Base-by-base conservation (phyloP, 2,797 vertebrate species). In the Liparis tanakae region DNA sequence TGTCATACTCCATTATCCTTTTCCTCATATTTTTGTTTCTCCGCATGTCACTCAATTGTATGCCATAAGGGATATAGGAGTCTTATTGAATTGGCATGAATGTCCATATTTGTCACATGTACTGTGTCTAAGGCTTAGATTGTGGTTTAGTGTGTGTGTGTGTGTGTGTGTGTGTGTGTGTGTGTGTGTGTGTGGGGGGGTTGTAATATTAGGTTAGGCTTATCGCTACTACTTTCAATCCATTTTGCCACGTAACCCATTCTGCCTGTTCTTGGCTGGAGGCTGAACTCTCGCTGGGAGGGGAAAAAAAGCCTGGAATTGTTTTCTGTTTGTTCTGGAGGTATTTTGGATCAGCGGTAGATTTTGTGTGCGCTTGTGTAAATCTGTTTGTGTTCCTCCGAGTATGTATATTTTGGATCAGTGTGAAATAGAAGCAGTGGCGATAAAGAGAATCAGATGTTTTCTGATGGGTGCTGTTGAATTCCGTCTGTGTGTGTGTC, bases 401-500 rank as follows among this genome's bases (percentile, higher is more conserved):
- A 82, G 70, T 75, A 71, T 90, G 88, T 89, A 80, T 87, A 80
- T 86, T 88, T 91, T 89, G 86, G 83, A 90, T 83, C 76, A 72
- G 78, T 84, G 84, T 87, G 80, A 85, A 88, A 84, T 84, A 86
- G 81, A 91, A 75, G 80, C 83, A 68, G 71, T 48, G 51, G 80
- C 18, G 85, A 86, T 91, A 82, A 92, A 83, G 77, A 86, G 82
- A 91, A 89, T 87, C 85, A 87, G 82, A 91, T 89, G 87, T 85
- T 86, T 86, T 87, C 57, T 70, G 79, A 88, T 80, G 80, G 74
- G 64, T 66, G 58, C 36, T 64, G 67, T 78, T 36, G 36, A 8
- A 36, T 36, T 36, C 36, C 36, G 33, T 84, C 64, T 86, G 70
- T 65, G 65, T 63, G 58, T 59, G 70, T 78, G 41, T 85, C 67